phyloP scores from a whole-genome alignment of 2,888 invertebrate genomes.

The Lymantria dispar region DNA sequence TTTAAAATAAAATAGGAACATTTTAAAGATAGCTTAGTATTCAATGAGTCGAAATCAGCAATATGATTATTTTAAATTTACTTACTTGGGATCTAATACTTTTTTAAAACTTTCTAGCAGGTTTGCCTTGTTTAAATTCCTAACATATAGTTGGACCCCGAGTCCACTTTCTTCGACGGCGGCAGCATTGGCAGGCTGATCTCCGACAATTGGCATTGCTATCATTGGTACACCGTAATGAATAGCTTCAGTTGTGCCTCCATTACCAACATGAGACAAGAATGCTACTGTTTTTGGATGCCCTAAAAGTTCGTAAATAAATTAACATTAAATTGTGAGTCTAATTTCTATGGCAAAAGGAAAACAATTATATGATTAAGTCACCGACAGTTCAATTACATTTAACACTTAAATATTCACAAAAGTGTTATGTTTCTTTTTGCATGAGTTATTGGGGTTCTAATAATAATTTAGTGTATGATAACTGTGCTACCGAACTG shows the following conservation, averaged over 20 bases:
- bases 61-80: conserved; percentile 7
- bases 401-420: too few relatives aligned
- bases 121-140: conserved; percentile 72
- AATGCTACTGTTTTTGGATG: conserved; percentile 84
- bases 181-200: conserved; percentile 83
- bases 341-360: too few relatives aligned
- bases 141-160: conserved; percentile 71
- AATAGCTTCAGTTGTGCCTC: conserved; percentile 83
- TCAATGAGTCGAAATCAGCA: too few relatives aligned
- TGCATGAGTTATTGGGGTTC: too few relatives aligned
- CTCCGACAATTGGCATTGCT: conserved; percentile 82
- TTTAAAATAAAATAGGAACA: too few relatives aligned
- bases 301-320: conserved; percentile 53
- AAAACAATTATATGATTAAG: too few relatives aligned
- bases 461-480: too few relatives aligned
- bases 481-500: too few relatives aligned
- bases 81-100: conserved; percentile 80
- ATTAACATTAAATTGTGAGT: too few relatives aligned
- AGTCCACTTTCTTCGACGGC: conserved; percentile 80
- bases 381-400: too few relatives aligned
- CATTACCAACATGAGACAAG: conserved; percentile 83
- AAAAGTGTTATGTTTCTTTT: too few relatives aligned
- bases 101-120: conserved; percentile 75
- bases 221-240: conserved; percentile 83
- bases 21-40: too few relatives aligned